Percentiles rank a stretch among this genome's conserved stretches.
phyloP scores from a whole-genome alignment of 2,888 invertebrate species.

The Girardia tigrina region DNA sequence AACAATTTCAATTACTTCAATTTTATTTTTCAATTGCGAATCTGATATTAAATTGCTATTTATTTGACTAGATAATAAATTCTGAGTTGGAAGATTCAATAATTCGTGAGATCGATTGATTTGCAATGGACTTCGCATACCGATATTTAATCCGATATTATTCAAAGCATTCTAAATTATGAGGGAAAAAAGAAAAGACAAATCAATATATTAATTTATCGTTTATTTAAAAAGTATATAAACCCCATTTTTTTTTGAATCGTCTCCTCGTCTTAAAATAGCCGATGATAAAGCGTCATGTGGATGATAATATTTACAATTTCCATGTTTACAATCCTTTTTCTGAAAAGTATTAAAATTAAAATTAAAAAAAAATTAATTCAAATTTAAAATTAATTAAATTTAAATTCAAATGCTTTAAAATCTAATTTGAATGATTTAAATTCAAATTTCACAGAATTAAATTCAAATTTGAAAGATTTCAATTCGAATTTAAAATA shows the following conservation, averaged over 20 bases:
- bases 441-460: too few relatives aligned
- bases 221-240: too few relatives aligned
- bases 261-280: constrained; percentile 16
- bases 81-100: background rate
- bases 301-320: constrained; percentile 27
- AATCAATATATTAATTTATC: background rate
- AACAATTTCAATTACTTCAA: too few relatives aligned
- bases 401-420: too few relatives aligned
- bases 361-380: too few relatives aligned
- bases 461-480: too few relatives aligned
- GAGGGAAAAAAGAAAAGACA: background rate
- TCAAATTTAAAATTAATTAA: too few relatives aligned
- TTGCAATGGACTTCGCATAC: background rate
- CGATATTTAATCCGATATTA: constrained; percentile 15
- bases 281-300: background rate
- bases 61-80: constrained; percentile 7
- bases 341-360: constrained; percentile 8
- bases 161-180: background rate
- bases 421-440: too few relatives aligned
- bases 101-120: background rate
- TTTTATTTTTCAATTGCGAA: background rate
- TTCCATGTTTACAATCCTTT: constrained; percentile 26
- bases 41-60: background rate
- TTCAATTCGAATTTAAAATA: too few relatives aligned
- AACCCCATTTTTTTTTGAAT: background rate